Evolutionary conservation across 2,888 invertebrate species (phyloP).

Genomic region (Polyommatus iphigenia): DNA sequence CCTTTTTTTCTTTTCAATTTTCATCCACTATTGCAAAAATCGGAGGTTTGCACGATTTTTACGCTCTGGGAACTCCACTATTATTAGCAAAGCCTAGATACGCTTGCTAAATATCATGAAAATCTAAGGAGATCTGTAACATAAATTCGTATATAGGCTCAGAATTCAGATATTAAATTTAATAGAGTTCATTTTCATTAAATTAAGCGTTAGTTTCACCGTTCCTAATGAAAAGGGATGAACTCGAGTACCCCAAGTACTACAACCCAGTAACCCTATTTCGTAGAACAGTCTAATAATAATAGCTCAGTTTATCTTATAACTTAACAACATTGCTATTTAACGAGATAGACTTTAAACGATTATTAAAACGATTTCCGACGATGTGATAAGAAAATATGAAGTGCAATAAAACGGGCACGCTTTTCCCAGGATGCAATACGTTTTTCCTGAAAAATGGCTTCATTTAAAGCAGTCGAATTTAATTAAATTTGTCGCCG

Average conservation of each 20-base stretch:
- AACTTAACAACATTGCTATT: no score
- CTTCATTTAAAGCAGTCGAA: constrained; percentile 1
- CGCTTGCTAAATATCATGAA: no score
- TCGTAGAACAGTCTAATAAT: not conserved
- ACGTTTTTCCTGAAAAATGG: not conserved
- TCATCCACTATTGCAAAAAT: no score
- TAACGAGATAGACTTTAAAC: not conserved
- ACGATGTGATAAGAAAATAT: not conserved
- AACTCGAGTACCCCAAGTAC: not conserved
- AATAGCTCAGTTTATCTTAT: no score
- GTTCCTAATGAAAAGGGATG: not conserved
- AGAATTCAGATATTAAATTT: no score
- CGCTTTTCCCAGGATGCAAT: not conserved
- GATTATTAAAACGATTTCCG: not conserved
- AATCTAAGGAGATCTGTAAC: no score
- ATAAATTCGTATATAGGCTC: no score
- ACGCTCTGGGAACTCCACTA: no score
- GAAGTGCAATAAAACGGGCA: not conserved
- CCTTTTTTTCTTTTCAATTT: no score
- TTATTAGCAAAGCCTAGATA: no score
- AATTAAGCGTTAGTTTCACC: not conserved
- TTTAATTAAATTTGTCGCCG: constrained; percentile 13
- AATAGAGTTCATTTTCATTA: not conserved
- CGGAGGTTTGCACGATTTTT: no score
- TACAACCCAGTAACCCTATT: not conserved